Percentiles rank a stretch among this genome's conserved stretches.
phyloP scores from a whole-genome alignment of 1,140 invertebrate genomes.

The Aphidius gifuensis region DNA sequence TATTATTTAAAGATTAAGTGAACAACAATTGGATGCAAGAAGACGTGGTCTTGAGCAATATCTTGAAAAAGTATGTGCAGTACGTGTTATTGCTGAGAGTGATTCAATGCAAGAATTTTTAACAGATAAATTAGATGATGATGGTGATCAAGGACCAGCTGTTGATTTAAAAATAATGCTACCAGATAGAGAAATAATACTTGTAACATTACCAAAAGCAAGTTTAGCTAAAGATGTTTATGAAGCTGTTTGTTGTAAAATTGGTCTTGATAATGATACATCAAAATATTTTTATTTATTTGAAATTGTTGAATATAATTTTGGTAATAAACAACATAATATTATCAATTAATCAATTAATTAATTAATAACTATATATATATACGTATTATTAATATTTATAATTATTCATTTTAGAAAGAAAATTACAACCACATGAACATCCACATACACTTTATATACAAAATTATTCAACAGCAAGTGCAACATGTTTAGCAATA shows the following conservation, averaged over 20 bases:
- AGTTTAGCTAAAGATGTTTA: conserved; percentile 90
- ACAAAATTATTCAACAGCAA: conserved; percentile 98
- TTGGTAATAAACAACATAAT: conserved; percentile 63
- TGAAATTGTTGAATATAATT: conserved; percentile 97
- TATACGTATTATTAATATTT: background rate
- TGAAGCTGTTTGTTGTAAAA: conserved; percentile 82
- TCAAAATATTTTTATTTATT: conserved; percentile 94
- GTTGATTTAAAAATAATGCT: conserved; percentile 86
- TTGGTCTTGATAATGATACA: conserved; percentile 75
- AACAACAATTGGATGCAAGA: conserved; percentile 93
- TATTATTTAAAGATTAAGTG: conserved; percentile 65
- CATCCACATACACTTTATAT: conserved; percentile 97
- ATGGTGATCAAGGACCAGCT: conserved; percentile 79
- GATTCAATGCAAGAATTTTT: conserved; percentile 97
- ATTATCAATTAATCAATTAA: background rate
- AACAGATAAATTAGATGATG: conserved; percentile 76
- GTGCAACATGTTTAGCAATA: conserved; percentile 90
- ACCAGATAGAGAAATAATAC: conserved; percentile 84
- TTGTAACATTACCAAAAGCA: conserved; percentile 87
- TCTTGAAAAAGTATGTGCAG: conserved; percentile 97
- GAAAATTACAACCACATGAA: conserved; percentile 90
- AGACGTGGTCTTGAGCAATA: conserved; percentile 94
- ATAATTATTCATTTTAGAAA: conserved; percentile 57
- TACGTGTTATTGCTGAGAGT: conserved; percentile 95
- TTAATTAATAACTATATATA: background rate